These are phyloP conservation scores for Psittacula derbiana DNA, from an alignment of 2,797 vertebrate species.

Conservation along the genomic window DNA sequence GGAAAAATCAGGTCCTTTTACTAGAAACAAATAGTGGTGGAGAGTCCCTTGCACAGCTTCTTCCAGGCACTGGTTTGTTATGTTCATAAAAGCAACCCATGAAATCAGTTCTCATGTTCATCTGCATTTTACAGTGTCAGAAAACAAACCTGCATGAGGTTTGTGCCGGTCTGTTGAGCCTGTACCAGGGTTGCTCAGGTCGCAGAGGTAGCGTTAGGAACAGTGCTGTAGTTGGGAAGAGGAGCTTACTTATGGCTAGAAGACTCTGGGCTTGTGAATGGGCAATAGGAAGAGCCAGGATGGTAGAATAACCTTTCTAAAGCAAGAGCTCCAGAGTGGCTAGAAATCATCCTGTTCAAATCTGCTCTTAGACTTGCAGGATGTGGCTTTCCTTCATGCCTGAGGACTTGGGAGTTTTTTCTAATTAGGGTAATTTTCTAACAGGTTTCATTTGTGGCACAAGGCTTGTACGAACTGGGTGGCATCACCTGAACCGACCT, in stretches of 20 bases:
- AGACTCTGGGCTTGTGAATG: background rate
- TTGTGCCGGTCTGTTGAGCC: background rate
- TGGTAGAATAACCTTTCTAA: background rate
- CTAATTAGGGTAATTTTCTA: background rate
- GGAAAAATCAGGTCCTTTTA: background rate
- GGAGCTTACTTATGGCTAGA: background rate
- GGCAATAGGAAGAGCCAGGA: background rate
- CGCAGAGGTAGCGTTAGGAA: background rate
- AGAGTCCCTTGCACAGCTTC: background rate
- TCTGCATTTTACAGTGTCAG: rapidly evolving
- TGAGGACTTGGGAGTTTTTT: background rate
- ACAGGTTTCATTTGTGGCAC: background rate
- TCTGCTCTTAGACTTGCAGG: background rate
- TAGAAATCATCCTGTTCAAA: background rate
- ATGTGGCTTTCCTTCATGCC: background rate
- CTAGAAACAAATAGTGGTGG: background rate
- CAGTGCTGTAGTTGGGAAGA: background rate
- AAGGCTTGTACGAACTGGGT: background rate
- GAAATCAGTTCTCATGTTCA: background rate
- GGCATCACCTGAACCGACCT: background rate
- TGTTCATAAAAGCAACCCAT: background rate
- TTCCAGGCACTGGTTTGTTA: background rate
- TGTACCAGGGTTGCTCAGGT: background rate
- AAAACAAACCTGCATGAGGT: background rate
- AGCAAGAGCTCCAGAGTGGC: background rate